A percentile compares a stretch with the other conserved stretches of the same genome.
Evolutionary conservation across 2,888 invertebrate species (phyloP).

Genomic region (Aradus depressus): DNA sequence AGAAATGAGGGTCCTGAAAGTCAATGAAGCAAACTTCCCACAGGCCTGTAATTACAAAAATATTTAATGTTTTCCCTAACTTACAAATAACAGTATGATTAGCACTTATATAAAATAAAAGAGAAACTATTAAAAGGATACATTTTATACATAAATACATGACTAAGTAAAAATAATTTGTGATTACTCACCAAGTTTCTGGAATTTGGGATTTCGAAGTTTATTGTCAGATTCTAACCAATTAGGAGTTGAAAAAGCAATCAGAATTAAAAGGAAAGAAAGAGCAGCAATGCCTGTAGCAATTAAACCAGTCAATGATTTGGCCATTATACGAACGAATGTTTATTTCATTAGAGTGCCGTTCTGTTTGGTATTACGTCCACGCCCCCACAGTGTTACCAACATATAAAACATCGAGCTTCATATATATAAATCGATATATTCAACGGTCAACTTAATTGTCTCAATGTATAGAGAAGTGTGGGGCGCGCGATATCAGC

Average conservation of each 20-base stretch:
- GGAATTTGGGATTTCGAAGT: conserved; percentile 63
- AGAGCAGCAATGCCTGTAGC: conserved; percentile 54
- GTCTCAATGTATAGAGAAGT: no score
- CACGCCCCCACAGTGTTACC: no score
- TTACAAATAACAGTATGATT: background rate
- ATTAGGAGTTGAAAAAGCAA: conserved; percentile 75
- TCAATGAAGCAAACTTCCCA: conserved; percentile 91
- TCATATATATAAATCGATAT: no score
- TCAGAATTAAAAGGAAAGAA: conserved; percentile 59
- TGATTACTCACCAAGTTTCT: conserved; percentile 56
- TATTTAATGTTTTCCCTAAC: background rate
- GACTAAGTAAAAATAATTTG: background rate
- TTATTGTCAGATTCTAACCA: conserved; percentile 79
- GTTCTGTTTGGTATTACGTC: no score
- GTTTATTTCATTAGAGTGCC: no score
- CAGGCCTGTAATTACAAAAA: conserved; percentile 50
- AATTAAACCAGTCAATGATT: conserved; percentile 53
- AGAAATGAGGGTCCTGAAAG: conserved; percentile 69
- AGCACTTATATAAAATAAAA: conserved; percentile 1
- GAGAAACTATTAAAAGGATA: background rate
- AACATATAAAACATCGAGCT: no score
- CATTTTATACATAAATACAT: background rate
- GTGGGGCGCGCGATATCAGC: no score
- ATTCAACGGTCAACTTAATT: no score
- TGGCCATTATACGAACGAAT: conserved; percentile 38